These are phyloP conservation scores for Cariama cristata DNA, from an alignment of 2,113 vertebrate genomes.

Conservation along the genomic window DNA sequence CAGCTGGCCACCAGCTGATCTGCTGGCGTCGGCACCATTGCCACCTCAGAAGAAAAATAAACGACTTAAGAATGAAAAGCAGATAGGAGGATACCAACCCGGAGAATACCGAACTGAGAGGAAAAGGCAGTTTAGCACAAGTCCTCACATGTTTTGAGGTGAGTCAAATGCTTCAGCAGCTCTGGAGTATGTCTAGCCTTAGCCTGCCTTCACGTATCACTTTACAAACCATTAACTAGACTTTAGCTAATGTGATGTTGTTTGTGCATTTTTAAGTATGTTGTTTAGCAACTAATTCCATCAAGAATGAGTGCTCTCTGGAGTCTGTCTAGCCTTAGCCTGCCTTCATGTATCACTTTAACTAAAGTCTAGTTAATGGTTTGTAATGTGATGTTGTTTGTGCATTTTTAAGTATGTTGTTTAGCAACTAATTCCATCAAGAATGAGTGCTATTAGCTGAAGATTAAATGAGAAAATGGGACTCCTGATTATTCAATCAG, in stretches of 20 bases:
- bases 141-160: not conserved
- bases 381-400: not conserved
- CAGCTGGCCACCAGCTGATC: not conserved
- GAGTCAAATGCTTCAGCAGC: not conserved
- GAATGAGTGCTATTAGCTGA: constrained; percentile 4
- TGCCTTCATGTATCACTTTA: too few species aligned
- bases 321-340: too few species aligned
- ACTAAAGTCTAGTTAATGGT: too few species aligned
- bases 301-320: constrained; percentile 1
- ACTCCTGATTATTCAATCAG: not conserved
- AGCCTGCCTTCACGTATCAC: not conserved
- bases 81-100: not conserved
- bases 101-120: not conserved
- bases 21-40: not conserved
- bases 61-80: not conserved
- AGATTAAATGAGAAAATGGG: not conserved
- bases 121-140: constrained; percentile 9
- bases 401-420: not conserved
- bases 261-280: not conserved
- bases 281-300: constrained; percentile 1
- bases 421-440: constrained; percentile 9
- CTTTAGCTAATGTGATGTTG: not conserved
- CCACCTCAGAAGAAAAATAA: not conserved
- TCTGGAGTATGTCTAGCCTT: not conserved
- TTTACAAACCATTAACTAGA: not conserved